Evolutionary conservation across 2,888 invertebrate species (phyloP).

Genomic region (Galerucella calmariensis): DNA sequence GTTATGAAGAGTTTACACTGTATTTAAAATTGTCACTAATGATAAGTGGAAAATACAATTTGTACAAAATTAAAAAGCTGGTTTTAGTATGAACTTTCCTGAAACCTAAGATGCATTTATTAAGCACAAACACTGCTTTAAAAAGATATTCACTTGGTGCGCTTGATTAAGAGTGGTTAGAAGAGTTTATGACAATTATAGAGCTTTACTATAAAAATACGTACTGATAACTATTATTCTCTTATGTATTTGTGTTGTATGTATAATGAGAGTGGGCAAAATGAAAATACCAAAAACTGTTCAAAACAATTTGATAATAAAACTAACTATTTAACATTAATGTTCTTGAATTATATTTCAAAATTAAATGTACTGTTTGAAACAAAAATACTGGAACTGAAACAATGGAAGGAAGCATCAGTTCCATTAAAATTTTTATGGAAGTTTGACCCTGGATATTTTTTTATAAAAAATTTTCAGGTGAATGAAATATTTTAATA

Average conservation of each 20-base stretch:
- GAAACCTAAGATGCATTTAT: constrained; percentile 29
- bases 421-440: too few relatives aligned
- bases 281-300: too few relatives aligned
- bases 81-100: constrained; percentile 21
- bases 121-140: constrained; percentile 43
- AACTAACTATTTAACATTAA: too few relatives aligned
- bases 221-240: constrained; percentile 22
- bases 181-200: constrained; percentile 32
- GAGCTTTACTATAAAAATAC: constrained; percentile 32
- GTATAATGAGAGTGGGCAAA: too few relatives aligned
- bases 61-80: neutral
- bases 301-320: too few relatives aligned
- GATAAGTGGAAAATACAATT: neutral
- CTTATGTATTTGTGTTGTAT: neutral
- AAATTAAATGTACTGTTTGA: too few relatives aligned
- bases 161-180: constrained; percentile 35
- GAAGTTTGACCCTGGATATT: neutral
- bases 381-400: too few relatives aligned
- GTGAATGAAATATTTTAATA: constrained; percentile 19
- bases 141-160: constrained; percentile 40
- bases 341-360: too few relatives aligned
- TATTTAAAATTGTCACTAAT: neutral
- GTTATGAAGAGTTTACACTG: too few relatives aligned
- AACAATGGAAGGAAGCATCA: too few relatives aligned
- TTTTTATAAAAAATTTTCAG: constrained; percentile 1